phyloP scores from a whole-genome alignment of 2,888 invertebrate species.

The Sphaerophoria taeniata region DNA sequence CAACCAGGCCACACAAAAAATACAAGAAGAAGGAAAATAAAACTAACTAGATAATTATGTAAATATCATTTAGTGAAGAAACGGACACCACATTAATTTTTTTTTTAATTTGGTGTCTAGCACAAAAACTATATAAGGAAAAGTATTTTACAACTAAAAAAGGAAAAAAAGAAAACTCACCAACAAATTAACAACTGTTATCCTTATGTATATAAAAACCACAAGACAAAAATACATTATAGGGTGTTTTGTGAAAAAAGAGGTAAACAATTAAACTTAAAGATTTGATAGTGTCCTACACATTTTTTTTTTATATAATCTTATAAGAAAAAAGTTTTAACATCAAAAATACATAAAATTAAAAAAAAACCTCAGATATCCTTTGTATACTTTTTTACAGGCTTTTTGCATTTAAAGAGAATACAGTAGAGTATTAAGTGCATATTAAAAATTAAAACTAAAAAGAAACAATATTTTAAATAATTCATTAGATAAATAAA shows the following conservation, averaged over 20 bases:
- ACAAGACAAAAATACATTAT: not conserved
- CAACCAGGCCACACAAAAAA: slow-evolving; percentile 32
- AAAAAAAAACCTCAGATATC: slow-evolving; percentile 66
- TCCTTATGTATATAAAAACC: slow-evolving; percentile 37
- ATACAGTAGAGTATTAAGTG: slow-evolving; percentile 50
- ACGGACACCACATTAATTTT: slow-evolving; percentile 32
- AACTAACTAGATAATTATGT: slow-evolving; percentile 60
- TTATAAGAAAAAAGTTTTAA: not conserved
- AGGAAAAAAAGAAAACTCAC: not conserved
- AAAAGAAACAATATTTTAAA: slow-evolving; percentile 33
- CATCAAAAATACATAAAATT: slow-evolving; percentile 10
- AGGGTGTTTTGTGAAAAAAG: slow-evolving; percentile 34
- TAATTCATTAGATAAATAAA: slow-evolving; percentile 61
- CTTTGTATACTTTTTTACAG: slow-evolving; percentile 74
- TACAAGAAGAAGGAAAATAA: not conserved
- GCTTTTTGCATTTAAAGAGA: slow-evolving; percentile 70
- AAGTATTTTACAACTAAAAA: slow-evolving; percentile 33
- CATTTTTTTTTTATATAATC: slow-evolving; percentile 54
- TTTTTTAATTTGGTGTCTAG: slow-evolving; percentile 50
- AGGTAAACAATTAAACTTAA: slow-evolving; percentile 23
- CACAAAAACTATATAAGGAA: slow-evolving; percentile 58
- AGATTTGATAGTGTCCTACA: slow-evolving; percentile 67
- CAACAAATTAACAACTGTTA: slow-evolving; percentile 26
- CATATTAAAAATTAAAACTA: slow-evolving; percentile 40
- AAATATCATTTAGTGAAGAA: slow-evolving; percentile 66